Base-by-base conservation (phyloP, 2,797 vertebrate species). In the Gadopsis marmoratus region DNA sequence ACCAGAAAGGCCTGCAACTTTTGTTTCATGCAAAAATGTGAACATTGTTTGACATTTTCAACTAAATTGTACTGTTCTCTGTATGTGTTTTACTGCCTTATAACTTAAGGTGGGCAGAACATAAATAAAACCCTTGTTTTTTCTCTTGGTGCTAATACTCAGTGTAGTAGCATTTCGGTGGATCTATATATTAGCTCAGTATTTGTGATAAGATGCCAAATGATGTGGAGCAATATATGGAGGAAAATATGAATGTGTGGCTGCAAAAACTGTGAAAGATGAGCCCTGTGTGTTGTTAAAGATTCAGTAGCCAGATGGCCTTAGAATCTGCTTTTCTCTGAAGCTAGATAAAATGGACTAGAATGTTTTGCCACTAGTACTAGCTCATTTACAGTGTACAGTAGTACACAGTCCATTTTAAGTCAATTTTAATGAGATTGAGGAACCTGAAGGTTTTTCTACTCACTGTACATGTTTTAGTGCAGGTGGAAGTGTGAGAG, bases 241-340 rank as follows among this genome's bases (percentile, higher is more conserved):
- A 64, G 53, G 59, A 73, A 80, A 79, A 23, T 71, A 19, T 67
- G 33, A 47, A 50, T 85, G 47, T 80, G 35, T 82, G 64, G 71
- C 83, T 82, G 74, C 48, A 76, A 56, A 84, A 71, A 75, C 17
- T 43, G 79, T 82, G 75, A 56, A 76, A 73, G 70, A 69, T 79
- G 84, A 86, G 85, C 65, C 33, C 35, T 68, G 82, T 86, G 85
- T 76, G 70, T 80, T 93, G 88, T 94, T 88, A 93, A 93, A 91
- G 91, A 94, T 93, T 92, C 87, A 93, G 89, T 76, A 85, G 87
- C 88, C 94, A 93, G 90, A 93, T 94, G 92, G 93, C 85, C 84
- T 70, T 19, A 66, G 78, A 93, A 86, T 93, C 88, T 88, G 82
- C 73, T 88, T 92, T 86, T 79, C 76, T 93, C 79, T 83, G 69